Base-by-base conservation (phyloP, 2,888 invertebrate genomes). In the Trachelus tabidus region DNA sequence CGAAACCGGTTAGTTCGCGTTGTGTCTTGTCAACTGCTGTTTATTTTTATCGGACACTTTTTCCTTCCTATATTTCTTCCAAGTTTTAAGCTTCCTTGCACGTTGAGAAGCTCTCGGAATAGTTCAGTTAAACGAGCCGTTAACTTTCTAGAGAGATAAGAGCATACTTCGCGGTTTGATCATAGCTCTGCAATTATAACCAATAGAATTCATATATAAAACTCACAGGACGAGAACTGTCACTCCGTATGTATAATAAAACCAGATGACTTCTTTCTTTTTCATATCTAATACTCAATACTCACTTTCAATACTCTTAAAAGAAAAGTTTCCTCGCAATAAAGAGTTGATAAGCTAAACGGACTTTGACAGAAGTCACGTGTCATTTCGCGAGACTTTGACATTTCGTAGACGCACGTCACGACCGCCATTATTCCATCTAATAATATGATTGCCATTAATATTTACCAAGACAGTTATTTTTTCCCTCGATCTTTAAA, bases 221-320 rank as follows among this genome's bases (percentile, higher is more conserved):
- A 69, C 68, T 73, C 31, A 74, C 68, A 74, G 9, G 15, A 23
- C 35, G 69, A 77, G 69, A 73, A 68, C 73, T 73, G 68, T n/a
- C 40, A 71, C 23, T 12, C 68, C 23, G 9, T 23, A 23, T 23
- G 9, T 0, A 56, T 23, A 56, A 56, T 56, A 23, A 56, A 56
- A 56, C 23, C 23, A 56, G 56, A 56, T 56, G 9, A 56, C 6
- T 15, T 15, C 15, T 23, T 15, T 15, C 6, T 15, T 6, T 56
- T 4, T 15, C 40, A 40, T 6, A 23, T 40, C 1, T 23, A 40
- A 40, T 40, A 40, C 1, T 40, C 37, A 40, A 12, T 40, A 37
- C 12, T 12, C 37, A 3, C 12, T 37, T 37, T 37, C 12, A 12
- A 12, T 12, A 15, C 1, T 23, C 9, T 56, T 23, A 56, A 9